Evolutionary conservation across 2,113 vertebrate species (phyloP).

Genomic region (Pollimyrus isidori): DNA sequence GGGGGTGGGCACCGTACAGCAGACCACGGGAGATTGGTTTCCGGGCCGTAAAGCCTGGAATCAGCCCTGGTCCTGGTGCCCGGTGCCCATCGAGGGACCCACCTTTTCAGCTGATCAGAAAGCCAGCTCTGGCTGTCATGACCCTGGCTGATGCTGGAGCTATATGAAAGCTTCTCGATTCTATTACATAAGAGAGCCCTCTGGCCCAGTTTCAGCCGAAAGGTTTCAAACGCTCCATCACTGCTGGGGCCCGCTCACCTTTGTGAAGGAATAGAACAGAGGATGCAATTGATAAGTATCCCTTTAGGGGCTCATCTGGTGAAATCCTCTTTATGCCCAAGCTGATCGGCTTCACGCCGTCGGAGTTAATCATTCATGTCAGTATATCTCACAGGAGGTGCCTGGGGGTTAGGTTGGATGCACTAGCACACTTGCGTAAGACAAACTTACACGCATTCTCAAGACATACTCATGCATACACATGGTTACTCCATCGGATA

Average conservation of each 20-base stretch:
- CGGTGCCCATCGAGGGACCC: background rate
- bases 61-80: background rate
- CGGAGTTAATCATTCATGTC: background rate
- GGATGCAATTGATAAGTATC: background rate
- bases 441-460: background rate
- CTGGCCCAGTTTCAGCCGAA: background rate
- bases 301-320: background rate
- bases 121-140: background rate
- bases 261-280: background rate
- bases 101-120: background rate
- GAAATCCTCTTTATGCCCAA: background rate
- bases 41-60: background rate
- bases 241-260: background rate
- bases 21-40: background rate
- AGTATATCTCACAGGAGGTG: background rate
- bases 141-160: background rate
- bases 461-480: background rate
- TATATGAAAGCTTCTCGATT: background rate
- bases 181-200: background rate
- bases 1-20: background rate
- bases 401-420: background rate
- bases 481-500: background rate
- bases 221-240: slow-evolving; percentile 1
- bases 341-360: background rate
- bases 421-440: background rate